These are phyloP conservation scores for Nymphicus hollandicus DNA, from an alignment of 2,113 vertebrate genomes.

Conservation along the genomic window DNA sequence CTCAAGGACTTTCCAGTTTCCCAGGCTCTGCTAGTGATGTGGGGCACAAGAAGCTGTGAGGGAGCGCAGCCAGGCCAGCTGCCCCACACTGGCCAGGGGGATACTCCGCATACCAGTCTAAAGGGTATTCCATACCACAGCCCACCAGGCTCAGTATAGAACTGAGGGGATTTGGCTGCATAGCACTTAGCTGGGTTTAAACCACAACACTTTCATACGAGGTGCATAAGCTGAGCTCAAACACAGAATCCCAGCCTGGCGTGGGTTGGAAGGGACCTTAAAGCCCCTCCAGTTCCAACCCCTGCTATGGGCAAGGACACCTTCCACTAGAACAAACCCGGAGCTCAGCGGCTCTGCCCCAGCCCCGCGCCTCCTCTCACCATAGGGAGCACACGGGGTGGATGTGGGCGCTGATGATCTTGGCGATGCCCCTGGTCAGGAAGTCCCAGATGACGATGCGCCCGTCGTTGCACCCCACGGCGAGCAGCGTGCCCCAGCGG, in stretches of 20 bases:
- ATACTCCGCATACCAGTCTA: background rate
- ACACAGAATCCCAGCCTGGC: too few relatives aligned
- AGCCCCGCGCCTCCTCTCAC: slow-evolving; percentile 64
- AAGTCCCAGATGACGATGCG: slow-evolving; percentile 99
- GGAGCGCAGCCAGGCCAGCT: background rate
- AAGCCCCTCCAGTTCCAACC: too few relatives aligned
- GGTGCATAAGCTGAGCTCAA: background rate
- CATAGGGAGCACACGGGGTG: slow-evolving; percentile 95
- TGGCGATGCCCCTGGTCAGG: slow-evolving; percentile 94
- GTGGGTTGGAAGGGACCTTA: background rate
- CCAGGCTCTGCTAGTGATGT: background rate
- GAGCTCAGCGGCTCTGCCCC: too few relatives aligned
- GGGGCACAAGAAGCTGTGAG: background rate
- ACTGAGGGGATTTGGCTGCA: background rate
- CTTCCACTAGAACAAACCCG: background rate
- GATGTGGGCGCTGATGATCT: slow-evolving; percentile 98
- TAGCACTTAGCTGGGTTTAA: background rate
- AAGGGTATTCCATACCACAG: background rate
- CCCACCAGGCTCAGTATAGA: background rate
- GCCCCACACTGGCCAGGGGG: background rate
- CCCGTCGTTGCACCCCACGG: slow-evolving; percentile 96
- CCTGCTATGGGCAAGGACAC: background rate
- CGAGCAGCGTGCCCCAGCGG: slow-evolving; percentile 95
- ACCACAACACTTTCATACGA: background rate
- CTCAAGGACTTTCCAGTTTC: background rate